Base-by-base conservation (phyloP, 2,797 vertebrate species). In the Halcyon leucocephala region DNA sequence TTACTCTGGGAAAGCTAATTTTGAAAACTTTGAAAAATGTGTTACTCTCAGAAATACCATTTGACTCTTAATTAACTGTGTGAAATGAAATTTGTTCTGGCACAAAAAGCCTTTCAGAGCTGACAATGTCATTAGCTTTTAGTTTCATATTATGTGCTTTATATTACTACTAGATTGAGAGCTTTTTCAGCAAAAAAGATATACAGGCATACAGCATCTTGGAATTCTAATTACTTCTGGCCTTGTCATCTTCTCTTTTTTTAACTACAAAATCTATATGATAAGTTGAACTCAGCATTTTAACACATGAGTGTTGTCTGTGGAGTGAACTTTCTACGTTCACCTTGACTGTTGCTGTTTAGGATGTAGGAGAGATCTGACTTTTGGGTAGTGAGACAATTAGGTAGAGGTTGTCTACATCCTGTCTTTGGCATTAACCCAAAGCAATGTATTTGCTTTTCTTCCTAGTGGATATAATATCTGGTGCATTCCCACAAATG, bases 31-130 rank as follows among this genome's bases (percentile, higher is more conserved):
- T 20, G 48, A 78, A 87, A 95, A 95, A 90, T 65, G 61, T 91
- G 55, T 72, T 91, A 21, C 85, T 94, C 95, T 89, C 82, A 90
- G 87, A 96, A 93, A 86, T 90, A 83, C 24, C 81, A 84, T 93
- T 95, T 95, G 71, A 78, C 74, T 90, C 65, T 92, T 90, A 95
- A 95, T 96, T 95, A 96, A 91, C 70, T 91, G 76, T 57, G 67
- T 92, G 94, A 96, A 93, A 92, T 86, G 44, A 90, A 81, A 96
- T 89, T 82, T 95, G 76, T 66, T 96, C 72, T 96, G 87, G 65
- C 83, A 81, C 64, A 71, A 80, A 94, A 95, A 93, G n/a, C 70
- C 49, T 86, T 94, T 90, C 72, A 92, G 89, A 95, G 48, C 58
- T 95, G 76, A 92, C 86, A 93, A 7, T 76, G 80, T 94, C 52